Conservation (phyloP, 2,888 invertebrate species). For the Peribatodes rhomboidaria region DNA sequence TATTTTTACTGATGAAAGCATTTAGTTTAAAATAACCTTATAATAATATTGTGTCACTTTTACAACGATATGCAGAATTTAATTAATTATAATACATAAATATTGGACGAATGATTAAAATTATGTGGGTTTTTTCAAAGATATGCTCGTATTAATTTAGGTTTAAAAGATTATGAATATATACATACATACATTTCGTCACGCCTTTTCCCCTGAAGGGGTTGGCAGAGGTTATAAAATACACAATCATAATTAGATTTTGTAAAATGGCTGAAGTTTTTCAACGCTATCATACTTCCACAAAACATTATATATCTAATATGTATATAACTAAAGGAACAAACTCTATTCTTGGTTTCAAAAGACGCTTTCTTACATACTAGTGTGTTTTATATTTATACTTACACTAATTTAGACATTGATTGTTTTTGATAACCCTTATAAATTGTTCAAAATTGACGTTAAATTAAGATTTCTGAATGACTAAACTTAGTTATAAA, state of each 20-base stretch:
- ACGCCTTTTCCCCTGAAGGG: too few species aligned
- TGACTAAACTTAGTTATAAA: not conserved
- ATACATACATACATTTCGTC: too few species aligned
- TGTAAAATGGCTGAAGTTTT: not conserved
- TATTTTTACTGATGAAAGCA: too few species aligned
- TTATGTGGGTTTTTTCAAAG: not conserved
- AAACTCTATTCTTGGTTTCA: conserved; percentile 32
- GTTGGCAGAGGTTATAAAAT: too few species aligned
- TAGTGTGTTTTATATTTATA: conserved; percentile 6
- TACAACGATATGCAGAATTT: not conserved
- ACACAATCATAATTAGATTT: not conserved
- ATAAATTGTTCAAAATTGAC: conserved; percentile 22
- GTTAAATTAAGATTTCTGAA: conserved; percentile 4
- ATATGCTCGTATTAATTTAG: too few species aligned
- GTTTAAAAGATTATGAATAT: too few species aligned
- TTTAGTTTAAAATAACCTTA: not conserved
- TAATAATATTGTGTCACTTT: not conserved
- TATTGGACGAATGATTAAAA: not conserved
- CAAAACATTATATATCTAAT: too few species aligned
- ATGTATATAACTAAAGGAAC: conserved; percentile 53
- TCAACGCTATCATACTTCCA: not conserved
- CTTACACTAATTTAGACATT: conserved; percentile 67
- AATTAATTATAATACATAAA: not conserved
- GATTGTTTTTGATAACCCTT: conserved; percentile 35
- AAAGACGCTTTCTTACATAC: conserved; percentile 17